A percentile compares a stretch with the other conserved stretches of the same genome.
Evolutionary conservation across 1,140 invertebrate genomes (phyloP).

Genomic region (Brachionus rotundiformis): DNA sequence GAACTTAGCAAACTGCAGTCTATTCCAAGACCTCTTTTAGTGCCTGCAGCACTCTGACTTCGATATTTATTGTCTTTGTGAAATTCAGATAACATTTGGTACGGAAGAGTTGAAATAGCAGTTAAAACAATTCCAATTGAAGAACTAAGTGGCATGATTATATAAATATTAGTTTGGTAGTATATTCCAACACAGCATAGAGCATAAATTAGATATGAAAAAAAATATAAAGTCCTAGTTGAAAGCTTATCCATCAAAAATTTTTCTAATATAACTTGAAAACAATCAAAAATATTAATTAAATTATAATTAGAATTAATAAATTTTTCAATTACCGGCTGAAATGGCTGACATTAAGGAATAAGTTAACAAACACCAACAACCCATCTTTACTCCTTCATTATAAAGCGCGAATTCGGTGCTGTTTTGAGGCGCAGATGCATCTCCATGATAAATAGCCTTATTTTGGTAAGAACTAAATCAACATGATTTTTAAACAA

Average conservation of each 20-base stretch:
- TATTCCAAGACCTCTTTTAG: constrained; percentile 43
- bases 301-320: not conserved
- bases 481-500: not conserved
- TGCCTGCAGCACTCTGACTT: constrained; percentile 45
- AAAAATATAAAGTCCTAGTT: constrained; percentile 38
- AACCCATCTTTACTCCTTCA: constrained; percentile 66
- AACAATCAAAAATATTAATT: not conserved
- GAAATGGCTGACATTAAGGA: constrained; percentile 65
- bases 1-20: constrained; percentile 44
- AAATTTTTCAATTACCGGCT: constrained; percentile 54
- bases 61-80: constrained; percentile 41
- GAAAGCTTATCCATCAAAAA: constrained; percentile 44
- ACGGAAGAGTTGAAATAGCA: constrained; percentile 36
- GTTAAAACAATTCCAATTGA: constrained; percentile 41
- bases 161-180: constrained; percentile 32
- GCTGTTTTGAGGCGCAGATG: constrained; percentile 61
- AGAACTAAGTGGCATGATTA: constrained; percentile 34
- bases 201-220: constrained; percentile 32
- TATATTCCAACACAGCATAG: constrained; percentile 40
- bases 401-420: constrained; percentile 62
- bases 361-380: constrained; percentile 66
- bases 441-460: constrained; percentile 65
- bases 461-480: constrained; percentile 54
- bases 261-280: constrained; percentile 39
- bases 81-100: constrained; percentile 51